Evolutionary conservation across 2,797 vertebrate species (phyloP).

Genomic region (Onychomys torridus): DNA sequence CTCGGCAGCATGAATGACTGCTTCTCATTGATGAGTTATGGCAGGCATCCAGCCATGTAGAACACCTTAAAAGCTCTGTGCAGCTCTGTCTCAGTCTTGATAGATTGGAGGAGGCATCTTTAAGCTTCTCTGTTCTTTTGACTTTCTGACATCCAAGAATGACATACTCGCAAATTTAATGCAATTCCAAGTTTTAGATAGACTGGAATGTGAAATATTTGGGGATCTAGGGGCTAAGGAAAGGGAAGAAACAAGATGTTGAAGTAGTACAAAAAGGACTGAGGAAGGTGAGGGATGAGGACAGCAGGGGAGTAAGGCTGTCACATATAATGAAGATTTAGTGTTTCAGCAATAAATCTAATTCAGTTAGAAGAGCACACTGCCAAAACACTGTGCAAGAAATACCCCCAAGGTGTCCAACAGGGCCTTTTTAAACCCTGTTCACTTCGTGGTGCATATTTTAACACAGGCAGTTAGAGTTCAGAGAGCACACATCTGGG

Average conservation of each 20-base stretch:
- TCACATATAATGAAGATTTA: constrained; percentile 86
- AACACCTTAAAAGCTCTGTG: constrained; percentile 68
- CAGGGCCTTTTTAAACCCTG: constrained; percentile 70
- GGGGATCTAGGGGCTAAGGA: background rate
- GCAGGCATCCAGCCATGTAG: constrained; percentile 4
- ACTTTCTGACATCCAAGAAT: constrained; percentile 72
- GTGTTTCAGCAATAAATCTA: constrained; percentile 85
- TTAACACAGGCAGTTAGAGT: constrained; percentile 81
- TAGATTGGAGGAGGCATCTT: constrained; percentile 51
- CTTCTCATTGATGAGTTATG: constrained; percentile 41
- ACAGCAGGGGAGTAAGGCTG: constrained; percentile 73
- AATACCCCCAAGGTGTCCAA: constrained; percentile 83
- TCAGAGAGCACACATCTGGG: constrained; percentile 79
- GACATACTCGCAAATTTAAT: constrained; percentile 68
- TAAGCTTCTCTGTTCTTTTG: constrained; percentile 61
- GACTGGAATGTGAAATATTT: constrained; percentile 76
- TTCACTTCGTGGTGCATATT: constrained; percentile 82
- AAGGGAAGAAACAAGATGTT: constrained; percentile 78
- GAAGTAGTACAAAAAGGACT: constrained; percentile 41
- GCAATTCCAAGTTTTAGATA: constrained; percentile 70
- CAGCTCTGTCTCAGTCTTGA: constrained; percentile 50
- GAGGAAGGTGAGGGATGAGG: constrained; percentile 71
- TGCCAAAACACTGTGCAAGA: constrained; percentile 80
- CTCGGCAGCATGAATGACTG: background rate
- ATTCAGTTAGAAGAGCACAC: constrained; percentile 78